Evolutionary conservation across 1,140 invertebrate genomes (phyloP), one percentile per base, ranked within the genome.

Genomic region (Drosophila hydei): DNA sequence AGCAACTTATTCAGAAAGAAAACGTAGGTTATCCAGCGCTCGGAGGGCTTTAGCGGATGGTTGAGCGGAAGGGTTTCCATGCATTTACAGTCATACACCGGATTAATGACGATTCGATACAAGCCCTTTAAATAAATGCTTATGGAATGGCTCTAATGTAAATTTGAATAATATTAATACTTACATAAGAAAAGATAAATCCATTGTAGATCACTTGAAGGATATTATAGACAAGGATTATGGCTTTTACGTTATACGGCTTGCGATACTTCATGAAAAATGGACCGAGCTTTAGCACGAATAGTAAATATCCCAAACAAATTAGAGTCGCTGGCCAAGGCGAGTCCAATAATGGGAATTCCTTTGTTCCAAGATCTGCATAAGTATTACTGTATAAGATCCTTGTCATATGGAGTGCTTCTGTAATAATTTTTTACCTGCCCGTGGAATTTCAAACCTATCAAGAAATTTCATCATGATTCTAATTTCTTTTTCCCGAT

Each of bases 191-290:
- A 36, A 78, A 78, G 0, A 81, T 0, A 0, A 5, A 0, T 0
- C 8, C 8, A 55, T 90, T 90, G 16, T 77, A 72, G 1, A 70
- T 6, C 6, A 90, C 94, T 92, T 97, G 95, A 2, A 93, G 89
- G 3, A 95, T 92, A 77, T 98, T 98, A 91, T 98, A 98, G 5
- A 95, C 55, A 7, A 96, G 93, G 30, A 98, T 93, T 0, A 94
- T 83, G 19, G 93, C 40, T 65, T 95, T 95, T 6, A 98, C 91
- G 25, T 96, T 93, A 72, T 95, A 97, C 0, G 97, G 95, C 84
- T 96, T 95, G 52, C 95, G 93, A 69, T 96, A 93, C 72, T 94
- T 93, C 97, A 98, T 98, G 63, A 95, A 95, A 33, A 92, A 93
- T 1, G 96, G 96, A 0, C 97, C 97, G 12, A 92, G 87, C 52